phyloP scores from a whole-genome alignment of 2,888 invertebrate genomes.

The Bellardia bayeri region DNA sequence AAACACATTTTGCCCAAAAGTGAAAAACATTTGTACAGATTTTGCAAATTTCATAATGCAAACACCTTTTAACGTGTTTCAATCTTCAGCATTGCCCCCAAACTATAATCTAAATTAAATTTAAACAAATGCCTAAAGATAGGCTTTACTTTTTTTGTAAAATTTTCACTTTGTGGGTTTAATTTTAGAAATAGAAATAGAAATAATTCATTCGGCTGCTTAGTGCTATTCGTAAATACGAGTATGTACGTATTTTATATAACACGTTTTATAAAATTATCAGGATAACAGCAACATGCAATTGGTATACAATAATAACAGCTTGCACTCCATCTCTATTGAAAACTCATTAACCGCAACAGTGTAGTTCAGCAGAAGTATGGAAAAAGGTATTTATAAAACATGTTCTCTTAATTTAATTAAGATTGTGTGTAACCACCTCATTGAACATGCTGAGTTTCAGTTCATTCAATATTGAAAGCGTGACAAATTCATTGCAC shows the following conservation, averaged over 20 bases:
- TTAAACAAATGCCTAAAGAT: background rate
- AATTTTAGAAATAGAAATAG: too few species aligned
- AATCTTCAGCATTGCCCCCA: too few species aligned
- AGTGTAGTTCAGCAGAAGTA: background rate
- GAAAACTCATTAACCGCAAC: conserved; percentile 26
- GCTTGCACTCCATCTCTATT: background rate
- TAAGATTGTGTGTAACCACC: conserved; percentile 43
- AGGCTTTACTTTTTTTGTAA: background rate
- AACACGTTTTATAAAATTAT: conserved; percentile 13
- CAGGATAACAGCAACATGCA: conserved; percentile 39
- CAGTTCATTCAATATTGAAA: conserved; percentile 28
- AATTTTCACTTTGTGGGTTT: background rate
- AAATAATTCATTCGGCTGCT: too few species aligned
- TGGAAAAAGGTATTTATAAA: background rate
- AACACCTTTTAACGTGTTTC: too few species aligned
- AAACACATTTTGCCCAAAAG: too few species aligned
- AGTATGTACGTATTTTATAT: background rate
- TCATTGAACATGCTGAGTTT: conserved; percentile 48
- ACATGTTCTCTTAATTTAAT: conserved; percentile 43
- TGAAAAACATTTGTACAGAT: too few species aligned
- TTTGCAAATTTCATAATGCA: too few species aligned
- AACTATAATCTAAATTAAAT: too few species aligned
- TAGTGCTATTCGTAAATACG: too few species aligned
- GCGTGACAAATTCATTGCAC: conserved; percentile 61
- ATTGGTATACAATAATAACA: background rate